Percentiles rank a stretch among this genome's conserved stretches.
Evolutionary conservation across 2,797 vertebrate genomes (phyloP).

Genomic region (Melanotaenia pygmaea): DNA sequence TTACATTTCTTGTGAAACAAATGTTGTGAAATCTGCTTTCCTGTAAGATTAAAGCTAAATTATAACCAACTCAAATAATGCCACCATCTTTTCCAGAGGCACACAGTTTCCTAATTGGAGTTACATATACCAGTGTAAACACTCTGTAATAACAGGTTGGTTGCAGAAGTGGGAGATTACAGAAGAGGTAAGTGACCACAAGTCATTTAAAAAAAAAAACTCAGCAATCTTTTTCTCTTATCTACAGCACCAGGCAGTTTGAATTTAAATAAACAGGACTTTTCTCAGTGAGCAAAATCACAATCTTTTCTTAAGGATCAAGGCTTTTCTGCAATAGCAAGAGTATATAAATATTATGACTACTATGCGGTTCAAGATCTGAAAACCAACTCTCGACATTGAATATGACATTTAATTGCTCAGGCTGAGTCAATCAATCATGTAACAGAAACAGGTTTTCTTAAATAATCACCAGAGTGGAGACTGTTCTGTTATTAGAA

Average conservation of each 20-base stretch:
- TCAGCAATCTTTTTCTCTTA: conserved; percentile 4
- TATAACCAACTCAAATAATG: conserved; percentile 38
- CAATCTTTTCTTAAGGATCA: conserved; percentile 2
- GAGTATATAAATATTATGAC: conserved; percentile 31
- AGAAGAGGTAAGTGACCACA: conserved; percentile 18
- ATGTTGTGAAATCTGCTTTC: conserved; percentile 26
- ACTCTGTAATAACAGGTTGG: conserved; percentile 47
- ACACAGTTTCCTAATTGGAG: conserved; percentile 48
- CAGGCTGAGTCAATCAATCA: too few relatives aligned
- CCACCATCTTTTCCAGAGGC: background rate
- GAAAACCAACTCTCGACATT: conserved; percentile 14
- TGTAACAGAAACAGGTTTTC: conserved; percentile 5
- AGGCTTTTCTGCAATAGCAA: background rate
- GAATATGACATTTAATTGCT: background rate
- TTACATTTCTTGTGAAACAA: background rate
- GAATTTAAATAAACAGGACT: conserved; percentile 30
- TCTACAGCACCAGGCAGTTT: conserved; percentile 10
- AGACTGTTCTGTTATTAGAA: background rate
- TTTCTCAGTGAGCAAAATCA: conserved; percentile 16
- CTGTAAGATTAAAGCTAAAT: conserved; percentile 33
- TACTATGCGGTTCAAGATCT: background rate
- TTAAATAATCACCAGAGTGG: background rate
- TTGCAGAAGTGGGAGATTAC: conserved; percentile 25
- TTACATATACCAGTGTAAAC: conserved; percentile 26
- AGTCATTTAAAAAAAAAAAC: conserved; percentile 13